Base-by-base conservation (phyloP, 2,113 vertebrate species). In the Apteryx mantelli region DNA sequence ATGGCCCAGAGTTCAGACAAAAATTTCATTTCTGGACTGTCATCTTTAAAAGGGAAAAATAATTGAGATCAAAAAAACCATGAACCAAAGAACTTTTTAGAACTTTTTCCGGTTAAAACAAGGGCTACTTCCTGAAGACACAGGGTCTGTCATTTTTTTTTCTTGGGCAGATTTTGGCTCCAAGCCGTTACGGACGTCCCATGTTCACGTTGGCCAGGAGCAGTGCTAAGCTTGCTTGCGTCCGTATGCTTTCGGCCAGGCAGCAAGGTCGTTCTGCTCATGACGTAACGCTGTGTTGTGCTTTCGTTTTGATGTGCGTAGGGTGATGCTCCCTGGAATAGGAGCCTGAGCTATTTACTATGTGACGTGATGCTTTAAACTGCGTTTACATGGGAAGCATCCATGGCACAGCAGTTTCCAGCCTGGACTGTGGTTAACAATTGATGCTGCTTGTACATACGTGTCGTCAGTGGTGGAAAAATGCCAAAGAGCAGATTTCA, bases 391-490 rank as follows among this genome's bases (percentile, higher is more conserved):
- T 92, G 96, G 97, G 92, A 93, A 92, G 64, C 78, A 95, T n/a
- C 82, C 95, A 58, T 11, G 96, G 82, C 95, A 5, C 42, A 63
- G 80, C 3, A 0, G 48, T 19, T 70, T 46, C 86, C 82, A 52
- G 87, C 76, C 81, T 2, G 0, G 87, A 5, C 8, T 80, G 44
- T 89, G 93, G 76, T 60, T 95, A 91, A 82, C 87, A 70, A 53
- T 93, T 82, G 25, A 76, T 94, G 89, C 97, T 98, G 96, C 96
- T 95, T 98, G 97, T 98, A 96, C 63, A 92, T 98, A 91, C 40
- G 25, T 93, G 85, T 97, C 2, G 90, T 94, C 44, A 1, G 87
- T 53, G 73, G 26, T 20, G 91, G 87, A 53, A 44, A 77, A 82
- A 70, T 58, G 81, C 88, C 85, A 19, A 71, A 87, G 93, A 83